Conservation (phyloP, 1,140 invertebrate species). For the Plectrocnemia conspersa region DNA sequence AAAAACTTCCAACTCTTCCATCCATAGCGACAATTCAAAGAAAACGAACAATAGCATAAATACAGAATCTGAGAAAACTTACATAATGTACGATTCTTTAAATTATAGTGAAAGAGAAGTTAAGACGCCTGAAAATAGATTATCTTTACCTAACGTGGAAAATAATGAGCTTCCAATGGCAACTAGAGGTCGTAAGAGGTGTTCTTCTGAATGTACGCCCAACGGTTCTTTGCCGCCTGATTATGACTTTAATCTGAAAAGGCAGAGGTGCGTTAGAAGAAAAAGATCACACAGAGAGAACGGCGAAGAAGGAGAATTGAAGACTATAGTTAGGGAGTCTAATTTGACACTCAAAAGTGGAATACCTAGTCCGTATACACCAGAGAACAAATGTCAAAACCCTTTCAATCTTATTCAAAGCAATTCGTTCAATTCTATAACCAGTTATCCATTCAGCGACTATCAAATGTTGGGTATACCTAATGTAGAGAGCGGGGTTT, state of each 20-base stretch:
- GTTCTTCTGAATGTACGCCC: conserved; percentile 21
- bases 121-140: conserved; percentile 31
- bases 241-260: conserved; percentile 31
- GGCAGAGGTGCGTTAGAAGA: conserved; percentile 32
- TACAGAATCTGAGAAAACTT: conserved; percentile 24
- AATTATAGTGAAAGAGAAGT: conserved; percentile 33
- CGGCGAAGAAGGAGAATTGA: conserved; percentile 6
- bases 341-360: conserved; percentile 30
- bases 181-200: neutral
- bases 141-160: conserved; percentile 14
- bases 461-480: conserved; percentile 9
- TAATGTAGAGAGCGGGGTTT: conserved; percentile 11
- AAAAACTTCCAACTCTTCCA: neutral
- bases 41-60: neutral
- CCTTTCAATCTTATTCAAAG: conserved; percentile 17
- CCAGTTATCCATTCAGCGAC: conserved; percentile 28
- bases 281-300: conserved; percentile 26
- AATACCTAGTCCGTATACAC: conserved; percentile 33
- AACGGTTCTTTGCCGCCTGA: conserved; percentile 21
- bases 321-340: conserved; percentile 22
- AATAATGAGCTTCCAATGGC: conserved; percentile 12
- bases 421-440: conserved; percentile 30
- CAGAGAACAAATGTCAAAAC: conserved; percentile 22
- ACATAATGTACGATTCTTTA: conserved; percentile 29
- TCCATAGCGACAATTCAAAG: neutral